A percentile compares a stretch with the other conserved stretches of the same genome.
Evolutionary conservation across 2,113 vertebrate genomes (phyloP).

Genomic region (Ophiodon elongatus): DNA sequence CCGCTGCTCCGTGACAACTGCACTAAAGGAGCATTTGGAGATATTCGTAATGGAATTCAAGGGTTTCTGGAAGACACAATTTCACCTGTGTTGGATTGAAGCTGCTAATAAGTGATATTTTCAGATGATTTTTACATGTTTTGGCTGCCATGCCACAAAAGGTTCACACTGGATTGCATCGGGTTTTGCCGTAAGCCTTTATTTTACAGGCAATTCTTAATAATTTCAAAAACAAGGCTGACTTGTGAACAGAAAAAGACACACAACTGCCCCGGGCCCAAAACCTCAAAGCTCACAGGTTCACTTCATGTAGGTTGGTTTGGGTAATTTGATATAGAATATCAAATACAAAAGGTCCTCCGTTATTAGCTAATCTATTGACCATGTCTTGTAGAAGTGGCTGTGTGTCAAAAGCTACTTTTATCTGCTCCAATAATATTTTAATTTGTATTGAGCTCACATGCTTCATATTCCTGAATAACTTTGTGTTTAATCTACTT

Average conservation of each 20-base stretch:
- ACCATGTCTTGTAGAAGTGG: no score
- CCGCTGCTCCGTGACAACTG: slow-evolving; percentile 52
- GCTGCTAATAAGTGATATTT: not conserved
- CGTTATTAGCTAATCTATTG: not conserved
- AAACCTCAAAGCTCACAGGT: not conserved
- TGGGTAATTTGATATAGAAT: not conserved
- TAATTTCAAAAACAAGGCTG: not conserved
- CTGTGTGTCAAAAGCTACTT: not conserved
- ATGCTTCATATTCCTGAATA: not conserved
- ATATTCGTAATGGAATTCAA: slow-evolving; percentile 43
- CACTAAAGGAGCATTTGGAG: slow-evolving; percentile 50
- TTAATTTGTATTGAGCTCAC: not conserved
- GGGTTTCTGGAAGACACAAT: slow-evolving; percentile 16
- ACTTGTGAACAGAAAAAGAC: not conserved
- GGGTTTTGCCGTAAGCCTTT: not conserved
- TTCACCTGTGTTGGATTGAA: not conserved
- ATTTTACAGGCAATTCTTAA: not conserved
- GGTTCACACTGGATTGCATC: not conserved
- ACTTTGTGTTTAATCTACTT: not conserved
- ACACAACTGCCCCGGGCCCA: not conserved
- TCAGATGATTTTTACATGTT: not conserved
- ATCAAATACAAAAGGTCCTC: not conserved
- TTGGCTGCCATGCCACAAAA: not conserved
- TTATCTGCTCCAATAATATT: not conserved
- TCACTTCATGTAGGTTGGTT: not conserved